phyloP scores from a whole-genome alignment of 2,797 vertebrate genomes.

The Sebastes kiyomatsui region DNA sequence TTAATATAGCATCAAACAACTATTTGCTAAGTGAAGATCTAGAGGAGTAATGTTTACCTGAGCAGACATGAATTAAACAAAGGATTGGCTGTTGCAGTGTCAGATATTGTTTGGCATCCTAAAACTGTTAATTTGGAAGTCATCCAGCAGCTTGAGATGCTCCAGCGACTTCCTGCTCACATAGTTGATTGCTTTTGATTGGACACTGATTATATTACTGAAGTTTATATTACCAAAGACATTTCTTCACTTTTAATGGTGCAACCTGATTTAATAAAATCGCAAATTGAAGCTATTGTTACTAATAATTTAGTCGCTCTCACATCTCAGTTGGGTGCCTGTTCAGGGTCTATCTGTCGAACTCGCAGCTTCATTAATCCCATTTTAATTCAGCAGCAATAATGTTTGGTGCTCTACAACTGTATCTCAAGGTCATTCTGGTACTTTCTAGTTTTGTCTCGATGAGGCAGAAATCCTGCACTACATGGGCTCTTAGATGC shows the following conservation, averaged over 20 bases:
- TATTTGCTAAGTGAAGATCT: no score
- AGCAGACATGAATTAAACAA: rapidly evolving
- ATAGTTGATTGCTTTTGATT: neutral
- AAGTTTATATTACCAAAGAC: neutral
- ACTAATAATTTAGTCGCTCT: neutral
- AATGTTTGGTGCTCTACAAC: no score
- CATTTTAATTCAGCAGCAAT: no score
- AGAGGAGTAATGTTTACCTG: no score
- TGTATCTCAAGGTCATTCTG: no score
- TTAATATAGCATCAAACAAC: no score
- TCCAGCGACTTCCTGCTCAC: neutral
- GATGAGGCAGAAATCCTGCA: no score
- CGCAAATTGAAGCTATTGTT: neutral
- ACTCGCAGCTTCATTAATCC: no score
- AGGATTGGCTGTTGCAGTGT: neutral
- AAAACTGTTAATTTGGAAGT: neutral
- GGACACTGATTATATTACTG: neutral
- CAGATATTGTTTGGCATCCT: neutral
- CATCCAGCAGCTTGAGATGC: neutral
- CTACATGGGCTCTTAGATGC: no score
- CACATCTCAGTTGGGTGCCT: no score
- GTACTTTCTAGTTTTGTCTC: no score
- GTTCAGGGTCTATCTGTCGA: no score
- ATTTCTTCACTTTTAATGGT: neutral
- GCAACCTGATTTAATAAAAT: neutral